Evolutionary conservation across 2,888 invertebrate species (phyloP).

Genomic region (Stenotaenia linearis): DNA sequence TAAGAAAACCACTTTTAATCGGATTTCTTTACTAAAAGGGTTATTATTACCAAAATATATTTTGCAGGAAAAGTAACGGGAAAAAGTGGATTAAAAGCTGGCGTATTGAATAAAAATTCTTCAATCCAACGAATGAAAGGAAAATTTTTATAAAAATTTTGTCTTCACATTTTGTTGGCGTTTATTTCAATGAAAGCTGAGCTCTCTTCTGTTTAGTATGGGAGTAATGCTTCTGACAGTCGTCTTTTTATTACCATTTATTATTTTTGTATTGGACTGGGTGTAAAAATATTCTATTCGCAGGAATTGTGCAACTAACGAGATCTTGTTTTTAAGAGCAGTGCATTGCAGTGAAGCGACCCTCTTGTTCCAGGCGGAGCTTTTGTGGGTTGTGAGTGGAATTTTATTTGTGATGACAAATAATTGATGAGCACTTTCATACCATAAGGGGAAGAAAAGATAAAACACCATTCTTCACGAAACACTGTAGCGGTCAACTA

Average conservation of each 20-base stretch:
- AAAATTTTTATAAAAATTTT: too few relatives aligned
- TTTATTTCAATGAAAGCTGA: background rate
- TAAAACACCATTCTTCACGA: background rate
- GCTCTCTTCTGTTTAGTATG: background rate
- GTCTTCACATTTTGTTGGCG: background rate
- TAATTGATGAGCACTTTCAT: conserved; percentile 1
- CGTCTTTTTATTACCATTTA: background rate
- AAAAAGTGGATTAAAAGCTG: background rate
- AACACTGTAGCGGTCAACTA: background rate
- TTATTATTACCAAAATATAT: too few relatives aligned
- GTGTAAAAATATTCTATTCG: background rate
- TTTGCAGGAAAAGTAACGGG: too few relatives aligned
- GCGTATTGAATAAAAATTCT: too few relatives aligned
- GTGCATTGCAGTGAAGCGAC: background rate
- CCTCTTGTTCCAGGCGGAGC: background rate
- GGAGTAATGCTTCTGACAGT: background rate
- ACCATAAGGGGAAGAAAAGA: background rate
- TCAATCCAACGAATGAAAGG: too few relatives aligned
- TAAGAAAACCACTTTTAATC: background rate
- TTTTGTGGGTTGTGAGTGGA: background rate
- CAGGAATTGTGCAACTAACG: background rate
- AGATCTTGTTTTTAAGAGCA: background rate
- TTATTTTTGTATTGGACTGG: background rate
- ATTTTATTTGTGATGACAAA: background rate
- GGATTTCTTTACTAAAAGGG: background rate